Percentiles rank a stretch among this genome's conserved stretches.
These are phyloP conservation scores for Brevimyrus niger DNA, from an alignment of 2,113 vertebrate species.

Conservation along the genomic window DNA sequence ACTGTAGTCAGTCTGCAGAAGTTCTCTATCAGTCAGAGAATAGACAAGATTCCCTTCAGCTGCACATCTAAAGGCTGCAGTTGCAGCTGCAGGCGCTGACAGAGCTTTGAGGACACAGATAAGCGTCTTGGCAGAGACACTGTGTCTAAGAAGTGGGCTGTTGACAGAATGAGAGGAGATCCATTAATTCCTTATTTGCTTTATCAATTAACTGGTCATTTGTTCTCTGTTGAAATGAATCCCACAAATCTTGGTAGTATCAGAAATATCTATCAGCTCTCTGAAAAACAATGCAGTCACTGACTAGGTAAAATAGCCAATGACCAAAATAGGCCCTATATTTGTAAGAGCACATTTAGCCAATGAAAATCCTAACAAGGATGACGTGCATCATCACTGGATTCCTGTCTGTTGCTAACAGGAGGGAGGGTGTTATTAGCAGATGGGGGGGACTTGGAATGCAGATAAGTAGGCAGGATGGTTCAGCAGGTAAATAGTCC, in stretches of 20 bases:
- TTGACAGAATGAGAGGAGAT: background rate
- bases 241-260: background rate
- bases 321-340: background rate
- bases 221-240: background rate
- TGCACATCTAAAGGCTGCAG: constrained; percentile 26
- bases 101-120: background rate
- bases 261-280: background rate
- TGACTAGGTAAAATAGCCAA: background rate
- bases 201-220: background rate
- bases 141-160: background rate
- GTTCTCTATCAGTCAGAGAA: background rate
- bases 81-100: constrained; percentile 24
- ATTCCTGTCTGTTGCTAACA: background rate
- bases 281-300: background rate
- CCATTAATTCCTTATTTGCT: background rate
- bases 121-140: background rate
- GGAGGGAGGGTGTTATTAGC: constrained; percentile 38
- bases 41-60: background rate
- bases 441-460: constrained; percentile 39
- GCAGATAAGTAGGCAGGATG: constrained; percentile 27
- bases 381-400: background rate
- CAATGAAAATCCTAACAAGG: background rate
- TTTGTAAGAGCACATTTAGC: background rate
- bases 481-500: constrained; percentile 42
- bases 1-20: background rate